A percentile compares a stretch with the other conserved stretches of the same genome.
Evolutionary conservation across 2,113 vertebrate genomes (phyloP).

Genomic region (Tor tambroides): DNA sequence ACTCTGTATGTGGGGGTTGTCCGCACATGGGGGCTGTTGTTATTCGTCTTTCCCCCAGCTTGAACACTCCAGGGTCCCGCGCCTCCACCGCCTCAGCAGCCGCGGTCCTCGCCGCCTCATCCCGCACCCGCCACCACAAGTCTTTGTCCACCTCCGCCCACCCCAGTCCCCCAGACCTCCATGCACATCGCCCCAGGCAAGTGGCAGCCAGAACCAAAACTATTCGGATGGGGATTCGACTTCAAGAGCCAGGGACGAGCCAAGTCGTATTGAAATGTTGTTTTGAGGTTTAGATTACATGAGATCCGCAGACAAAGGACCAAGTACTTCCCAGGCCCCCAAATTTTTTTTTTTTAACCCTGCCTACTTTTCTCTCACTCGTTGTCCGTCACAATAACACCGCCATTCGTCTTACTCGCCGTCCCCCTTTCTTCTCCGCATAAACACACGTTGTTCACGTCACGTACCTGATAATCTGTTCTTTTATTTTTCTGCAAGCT

Average conservation of each 20-base stretch:
- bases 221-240: neutral
- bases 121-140: constrained; percentile 75
- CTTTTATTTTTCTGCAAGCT: neutral
- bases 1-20: constrained; percentile 37
- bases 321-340: neutral
- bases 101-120: constrained; percentile 73
- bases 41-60: constrained; percentile 66
- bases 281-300: neutral
- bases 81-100: constrained; percentile 81
- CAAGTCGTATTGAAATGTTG: neutral
- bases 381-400: constrained; percentile 14
- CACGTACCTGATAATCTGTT: neutral
- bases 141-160: constrained; percentile 83
- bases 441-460: neutral
- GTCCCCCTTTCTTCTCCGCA: neutral
- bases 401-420: neutral
- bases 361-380: neutral
- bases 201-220: constrained; percentile 56
- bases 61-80: constrained; percentile 81
- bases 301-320: neutral
- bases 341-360: neutral
- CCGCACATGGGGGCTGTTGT: constrained; percentile 49
- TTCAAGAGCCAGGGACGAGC: neutral
- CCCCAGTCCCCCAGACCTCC: constrained; percentile 80
- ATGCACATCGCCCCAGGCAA: constrained; percentile 82